Base-by-base conservation (phyloP, 2,888 invertebrate genomes). In the Polia nebulosa region DNA sequence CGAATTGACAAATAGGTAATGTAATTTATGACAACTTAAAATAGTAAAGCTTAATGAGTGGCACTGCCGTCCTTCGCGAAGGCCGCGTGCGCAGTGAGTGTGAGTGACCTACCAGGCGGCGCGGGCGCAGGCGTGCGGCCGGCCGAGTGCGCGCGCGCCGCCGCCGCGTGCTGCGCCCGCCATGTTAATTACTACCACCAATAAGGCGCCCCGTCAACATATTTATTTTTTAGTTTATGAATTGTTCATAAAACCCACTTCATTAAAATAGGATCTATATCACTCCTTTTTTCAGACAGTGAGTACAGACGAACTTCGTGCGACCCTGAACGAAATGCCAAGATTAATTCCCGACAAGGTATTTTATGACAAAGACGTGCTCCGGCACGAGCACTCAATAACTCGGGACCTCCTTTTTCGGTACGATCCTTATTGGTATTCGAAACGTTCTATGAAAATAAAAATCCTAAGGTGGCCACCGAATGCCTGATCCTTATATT, bases 181-280 rank as follows among this genome's bases (percentile, higher is more conserved):
- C 91, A 91, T 90, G 90, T 92, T 94, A 95, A 95, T 95, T 95
- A 94, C 93, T 89, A 91, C 90, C 82, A 91, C 93, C 94, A 93
- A 93, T 94, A 95, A 93, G 92, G 91, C 89, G 91, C 90, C 88
- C 90, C 87, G 88, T 92, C 93, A 91, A 93, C 91, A 90, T 92
- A 89, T 89, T 91, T 91, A 88, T 90, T 92, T 91, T 92, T 92
- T 86, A 89, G 88, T 88, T 89, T 90, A 91, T 90, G 89, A 90
- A 91, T 92, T 87, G 87, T 86, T 87, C 88, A 86, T 88, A 70
- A 89, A 89, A 89, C 87, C 81, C 81, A 89, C 90, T 90, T 91
- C 87, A 91, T 91, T 93, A 91, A 90, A 88, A 80, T 82, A 81
- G 82, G 87, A 89, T 89, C 87, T 89, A 85, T 89, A 88, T 85